A percentile compares a stretch with the other conserved stretches of the same genome.
These are phyloP conservation scores for Phataginus tetradactyla DNA, from an alignment of 2,797 vertebrate species.

Conservation along the genomic window DNA sequence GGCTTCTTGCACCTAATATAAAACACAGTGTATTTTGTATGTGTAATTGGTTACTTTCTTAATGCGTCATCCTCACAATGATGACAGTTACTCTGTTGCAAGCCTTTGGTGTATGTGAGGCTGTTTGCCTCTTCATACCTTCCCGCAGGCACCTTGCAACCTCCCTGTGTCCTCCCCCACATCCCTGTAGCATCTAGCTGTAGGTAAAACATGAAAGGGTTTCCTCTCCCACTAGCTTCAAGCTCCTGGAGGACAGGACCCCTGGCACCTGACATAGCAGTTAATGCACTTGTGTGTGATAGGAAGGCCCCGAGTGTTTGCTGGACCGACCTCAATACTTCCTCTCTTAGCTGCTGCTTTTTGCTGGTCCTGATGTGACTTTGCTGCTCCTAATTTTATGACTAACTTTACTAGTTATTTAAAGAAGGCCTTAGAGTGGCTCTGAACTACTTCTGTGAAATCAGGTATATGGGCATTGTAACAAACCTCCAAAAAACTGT, in stretches of 20 bases:
- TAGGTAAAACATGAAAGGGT: neutral
- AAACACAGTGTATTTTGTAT: neutral
- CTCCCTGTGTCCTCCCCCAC: neutral
- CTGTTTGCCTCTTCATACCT: neutral
- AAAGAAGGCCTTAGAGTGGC: neutral
- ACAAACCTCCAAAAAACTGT: neutral
- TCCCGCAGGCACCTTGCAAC: neutral
- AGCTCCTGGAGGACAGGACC: neutral
- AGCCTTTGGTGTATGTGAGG: neutral
- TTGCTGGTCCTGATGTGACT: neutral
- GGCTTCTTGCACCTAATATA: neutral
- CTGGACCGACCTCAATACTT: neutral
- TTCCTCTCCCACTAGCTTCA: neutral
- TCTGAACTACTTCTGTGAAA: neutral
- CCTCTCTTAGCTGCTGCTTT: neutral
- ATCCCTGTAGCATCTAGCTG: neutral
- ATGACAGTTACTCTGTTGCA: neutral
- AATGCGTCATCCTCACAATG: neutral
- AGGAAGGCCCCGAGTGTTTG: neutral
- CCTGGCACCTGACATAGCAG: too few relatives aligned
- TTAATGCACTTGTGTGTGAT: neutral
- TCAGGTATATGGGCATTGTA: neutral
- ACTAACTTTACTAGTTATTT: neutral
- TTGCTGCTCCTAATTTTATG: neutral
- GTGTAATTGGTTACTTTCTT: neutral